Evolutionary conservation across 1,140 invertebrate species (phyloP).

Genomic region (Batillaria attramentaria): DNA sequence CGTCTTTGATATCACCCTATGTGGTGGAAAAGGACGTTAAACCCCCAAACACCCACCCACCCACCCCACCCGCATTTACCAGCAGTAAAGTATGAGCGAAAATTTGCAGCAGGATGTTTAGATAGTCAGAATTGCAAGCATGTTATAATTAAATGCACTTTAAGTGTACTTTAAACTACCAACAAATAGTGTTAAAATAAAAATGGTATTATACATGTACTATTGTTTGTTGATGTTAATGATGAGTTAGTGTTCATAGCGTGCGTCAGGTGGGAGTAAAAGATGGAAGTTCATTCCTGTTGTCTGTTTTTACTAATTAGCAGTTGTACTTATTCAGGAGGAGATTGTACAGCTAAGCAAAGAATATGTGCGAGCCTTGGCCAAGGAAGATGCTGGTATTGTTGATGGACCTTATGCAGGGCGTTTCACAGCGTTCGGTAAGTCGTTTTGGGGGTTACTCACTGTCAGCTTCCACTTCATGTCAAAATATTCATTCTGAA

Average conservation of each 20-base stretch:
- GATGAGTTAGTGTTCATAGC: background rate
- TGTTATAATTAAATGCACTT: background rate
- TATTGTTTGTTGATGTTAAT: background rate
- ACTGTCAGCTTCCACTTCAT: no score
- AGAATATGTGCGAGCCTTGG: conserved; percentile 64
- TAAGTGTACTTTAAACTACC: background rate
- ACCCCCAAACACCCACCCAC: no score
- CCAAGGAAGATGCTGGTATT: conserved; percentile 62
- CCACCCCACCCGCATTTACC: no score
- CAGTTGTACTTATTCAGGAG: conserved; percentile 48
- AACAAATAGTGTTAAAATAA: background rate
- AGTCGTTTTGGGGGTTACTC: no score
- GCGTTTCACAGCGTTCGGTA: conserved; percentile 68
- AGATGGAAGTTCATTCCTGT: background rate
- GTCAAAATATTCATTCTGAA: no score
- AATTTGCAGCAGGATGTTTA: no score
- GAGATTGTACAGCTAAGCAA: conserved; percentile 67
- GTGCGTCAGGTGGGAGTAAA: background rate
- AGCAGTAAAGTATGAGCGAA: no score
- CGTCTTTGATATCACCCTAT: no score
- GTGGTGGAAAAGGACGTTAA: no score
- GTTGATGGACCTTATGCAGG: conserved; percentile 69
- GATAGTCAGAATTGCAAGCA: no score
- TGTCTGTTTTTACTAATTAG: background rate
- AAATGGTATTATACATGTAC: background rate